Base-by-base conservation (phyloP, 2,797 vertebrate species). In the Silurus lanzhouensis region DNA sequence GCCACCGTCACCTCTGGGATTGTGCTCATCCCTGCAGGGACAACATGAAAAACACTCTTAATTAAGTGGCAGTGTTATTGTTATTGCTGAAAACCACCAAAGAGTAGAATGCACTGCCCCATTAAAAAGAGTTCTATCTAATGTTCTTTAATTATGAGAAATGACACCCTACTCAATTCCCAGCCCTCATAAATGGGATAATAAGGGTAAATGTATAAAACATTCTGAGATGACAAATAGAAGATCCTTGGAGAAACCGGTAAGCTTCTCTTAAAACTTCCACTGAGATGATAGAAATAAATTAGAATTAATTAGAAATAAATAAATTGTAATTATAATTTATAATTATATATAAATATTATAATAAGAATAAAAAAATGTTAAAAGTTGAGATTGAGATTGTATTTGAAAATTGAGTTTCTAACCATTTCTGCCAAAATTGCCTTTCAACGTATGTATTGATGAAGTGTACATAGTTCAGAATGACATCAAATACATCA, bases 1-100 rank as follows among this genome's bases (percentile, higher is more conserved):
- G 94, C 94, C 44, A 94, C 94, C 0, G 93, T 94, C 78, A 95
- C 94, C 57, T 95, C 94, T 6, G 94, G 94, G 68, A 94, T 92
- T 1, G 91, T 93, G 63, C 94, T 95, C 94, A 95, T 95, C 12
- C 94, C 94, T 95, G 85, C 64, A 78, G 31, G 12, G 63, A 72
- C 13, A 55, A 25, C 15, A 66, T 74, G 66, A 84, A 64, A 66
- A 27, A 48, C 48, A 55, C 17, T 27, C 52, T 83, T 87, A 85
- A 86, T 88, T 84, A 89, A 88, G 81, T 48, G 52, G 58, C 76
- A 83, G 67, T 88, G 82, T 46, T 20, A 63, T 85, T 44, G 66
- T 79, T 27, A 63, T 76, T 85, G 68, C 48, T 79, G 84, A 85
- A 85, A 68, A 82, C 77, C 68, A 88, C 83, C 31, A 83, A 83